Evolutionary conservation across 2,113 vertebrate species (phyloP).

Genomic region (Argyrosomus japonicus): DNA sequence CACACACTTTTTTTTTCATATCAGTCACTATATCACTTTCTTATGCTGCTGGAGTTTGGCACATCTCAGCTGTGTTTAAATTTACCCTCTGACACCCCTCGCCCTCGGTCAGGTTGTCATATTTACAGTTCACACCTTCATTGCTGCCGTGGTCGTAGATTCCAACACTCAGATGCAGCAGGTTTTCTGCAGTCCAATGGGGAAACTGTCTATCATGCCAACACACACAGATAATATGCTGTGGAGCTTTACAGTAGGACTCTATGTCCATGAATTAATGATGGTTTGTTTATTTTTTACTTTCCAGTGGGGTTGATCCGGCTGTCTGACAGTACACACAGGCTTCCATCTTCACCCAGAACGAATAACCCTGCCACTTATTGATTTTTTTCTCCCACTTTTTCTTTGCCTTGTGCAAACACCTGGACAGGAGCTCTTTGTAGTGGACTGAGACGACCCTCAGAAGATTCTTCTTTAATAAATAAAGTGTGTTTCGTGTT

Average conservation of each 20-base stretch:
- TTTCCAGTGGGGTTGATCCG: background rate
- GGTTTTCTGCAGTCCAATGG: no score
- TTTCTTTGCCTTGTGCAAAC: conserved; percentile 46
- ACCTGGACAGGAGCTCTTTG: conserved; percentile 26
- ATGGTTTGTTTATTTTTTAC: background rate
- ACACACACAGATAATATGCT: background rate
- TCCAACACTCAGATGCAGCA: background rate
- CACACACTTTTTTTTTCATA: background rate
- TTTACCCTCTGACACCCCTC: background rate
- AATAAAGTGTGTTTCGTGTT: background rate
- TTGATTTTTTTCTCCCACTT: conserved; percentile 44
- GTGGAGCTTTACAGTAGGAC: background rate
- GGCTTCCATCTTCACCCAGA: conserved; percentile 26
- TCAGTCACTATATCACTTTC: background rate
- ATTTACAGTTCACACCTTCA: conserved; percentile 12
- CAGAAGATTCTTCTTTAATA: background rate
- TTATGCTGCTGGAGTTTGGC: background rate
- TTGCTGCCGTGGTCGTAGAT: background rate
- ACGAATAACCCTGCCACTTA: conserved; percentile 52
- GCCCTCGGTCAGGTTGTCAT: background rate
- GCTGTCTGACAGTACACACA: background rate
- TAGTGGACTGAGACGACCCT: background rate
- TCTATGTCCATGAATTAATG: conserved; percentile 40
- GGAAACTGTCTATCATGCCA: no score
- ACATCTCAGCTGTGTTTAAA: conserved; percentile 26